These are phyloP conservation scores for Cebus imitator DNA, from an alignment of 2,113 vertebrate genomes.

Conservation along the genomic window DNA sequence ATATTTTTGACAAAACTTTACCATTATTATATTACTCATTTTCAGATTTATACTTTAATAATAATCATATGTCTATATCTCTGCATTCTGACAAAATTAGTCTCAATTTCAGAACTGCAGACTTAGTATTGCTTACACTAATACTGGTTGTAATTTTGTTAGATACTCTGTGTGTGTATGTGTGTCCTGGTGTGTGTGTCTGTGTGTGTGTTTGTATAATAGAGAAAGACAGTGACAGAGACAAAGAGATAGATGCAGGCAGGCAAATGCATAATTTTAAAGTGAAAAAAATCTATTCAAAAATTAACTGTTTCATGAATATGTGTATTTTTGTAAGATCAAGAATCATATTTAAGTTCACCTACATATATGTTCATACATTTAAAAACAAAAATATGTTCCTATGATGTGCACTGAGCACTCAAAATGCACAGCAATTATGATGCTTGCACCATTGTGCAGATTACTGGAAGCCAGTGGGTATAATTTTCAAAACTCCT, in stretches of 20 bases:
- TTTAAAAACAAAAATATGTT: not conserved
- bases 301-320: not conserved
- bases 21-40: not conserved
- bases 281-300: not conserved
- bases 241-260: not conserved
- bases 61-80: not conserved
- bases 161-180: not conserved
- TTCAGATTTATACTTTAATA: not conserved
- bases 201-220: not conserved
- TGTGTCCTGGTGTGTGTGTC: accelerated
- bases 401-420: not conserved
- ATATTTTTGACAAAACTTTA: not conserved
- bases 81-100: not conserved
- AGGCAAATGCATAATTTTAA: not conserved
- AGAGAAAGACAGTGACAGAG: not conserved
- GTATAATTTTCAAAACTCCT: not conserved
- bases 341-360: not conserved
- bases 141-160: not conserved
- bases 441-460: not conserved
- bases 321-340: not conserved
- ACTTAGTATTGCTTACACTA: not conserved
- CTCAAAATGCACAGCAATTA: not conserved
- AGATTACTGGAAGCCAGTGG: not conserved
- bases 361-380: not conserved
- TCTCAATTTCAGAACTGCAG: not conserved